phyloP scores from a whole-genome alignment of 2,113 vertebrate species.

The Gallinago paraguaiae region DNA sequence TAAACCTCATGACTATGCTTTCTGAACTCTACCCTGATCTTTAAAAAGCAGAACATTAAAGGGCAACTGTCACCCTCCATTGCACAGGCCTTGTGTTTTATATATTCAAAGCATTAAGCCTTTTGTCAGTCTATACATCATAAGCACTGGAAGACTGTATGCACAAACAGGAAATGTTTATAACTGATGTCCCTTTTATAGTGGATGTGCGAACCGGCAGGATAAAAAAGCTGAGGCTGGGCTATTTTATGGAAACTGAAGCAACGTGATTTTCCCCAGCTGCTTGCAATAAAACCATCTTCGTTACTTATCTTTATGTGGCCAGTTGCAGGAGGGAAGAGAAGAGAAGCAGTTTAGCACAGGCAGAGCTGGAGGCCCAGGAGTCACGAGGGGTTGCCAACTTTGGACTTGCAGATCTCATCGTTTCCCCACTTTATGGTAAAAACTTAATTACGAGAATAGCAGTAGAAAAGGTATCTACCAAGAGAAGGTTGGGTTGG shows the following conservation, averaged over 20 bases:
- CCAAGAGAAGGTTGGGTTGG: background rate
- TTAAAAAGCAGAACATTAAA: slow-evolving; percentile 88
- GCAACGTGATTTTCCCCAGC: slow-evolving; percentile 63
- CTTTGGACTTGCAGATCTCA: background rate
- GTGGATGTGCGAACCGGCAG: slow-evolving; percentile 59
- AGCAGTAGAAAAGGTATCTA: background rate
- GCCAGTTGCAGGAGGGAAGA: background rate
- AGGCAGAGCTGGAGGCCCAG: background rate
- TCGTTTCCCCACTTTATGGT: background rate
- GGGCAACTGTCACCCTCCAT: slow-evolving; percentile 83
- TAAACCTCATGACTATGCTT: slow-evolving; percentile 87
- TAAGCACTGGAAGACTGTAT: slow-evolving; percentile 58
- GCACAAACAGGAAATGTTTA: slow-evolving; percentile 68
- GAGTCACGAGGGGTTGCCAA: background rate
- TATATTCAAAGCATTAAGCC: slow-evolving; percentile 85
- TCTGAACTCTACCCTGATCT: slow-evolving; percentile 92
- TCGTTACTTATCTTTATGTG: slow-evolving; percentile 66
- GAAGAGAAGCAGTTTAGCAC: background rate
- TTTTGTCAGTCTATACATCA: slow-evolving; percentile 87
- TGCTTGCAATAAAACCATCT: slow-evolving; percentile 66
- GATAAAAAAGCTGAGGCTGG: slow-evolving; percentile 59
- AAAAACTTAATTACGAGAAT: background rate
- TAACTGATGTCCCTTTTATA: slow-evolving; percentile 67
- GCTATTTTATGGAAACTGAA: slow-evolving; percentile 64
- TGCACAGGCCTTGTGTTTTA: slow-evolving; percentile 82